Conservation (phyloP, 2,888 invertebrate genomes). For the Helicoverpa assulta region DNA sequence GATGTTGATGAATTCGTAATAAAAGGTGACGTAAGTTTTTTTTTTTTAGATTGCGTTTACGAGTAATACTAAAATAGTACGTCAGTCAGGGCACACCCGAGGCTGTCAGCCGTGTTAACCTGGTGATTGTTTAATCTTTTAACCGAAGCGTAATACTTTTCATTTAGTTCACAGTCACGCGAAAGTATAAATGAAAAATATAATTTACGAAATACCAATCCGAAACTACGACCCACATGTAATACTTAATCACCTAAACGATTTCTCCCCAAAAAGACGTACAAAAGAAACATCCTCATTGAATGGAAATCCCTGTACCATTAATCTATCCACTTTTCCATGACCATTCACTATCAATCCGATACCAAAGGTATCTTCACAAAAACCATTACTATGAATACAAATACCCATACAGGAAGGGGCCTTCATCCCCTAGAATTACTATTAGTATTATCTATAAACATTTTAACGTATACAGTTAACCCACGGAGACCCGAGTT, state of each 20-base stretch:
- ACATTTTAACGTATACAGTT: conserved; percentile 89
- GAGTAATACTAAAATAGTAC: not conserved
- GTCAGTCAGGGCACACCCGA: not conserved
- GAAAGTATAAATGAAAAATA: conserved; percentile 3
- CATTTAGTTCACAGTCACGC: not conserved
- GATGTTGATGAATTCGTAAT: not conserved
- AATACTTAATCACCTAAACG: conserved; percentile 63
- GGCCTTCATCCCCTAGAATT: conserved; percentile 80
- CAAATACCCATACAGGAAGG: conserved; percentile 81
- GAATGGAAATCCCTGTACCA: conserved; percentile 66
- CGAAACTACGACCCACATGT: conserved; percentile 38
- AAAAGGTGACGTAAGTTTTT: not conserved
- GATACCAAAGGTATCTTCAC: conserved; percentile 76
- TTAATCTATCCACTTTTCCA: conserved; percentile 71
- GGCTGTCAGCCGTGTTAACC: not conserved
- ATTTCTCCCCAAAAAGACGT: conserved; percentile 60
- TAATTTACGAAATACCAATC: conserved; percentile 37
- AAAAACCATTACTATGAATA: conserved; percentile 83
- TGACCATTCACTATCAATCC: conserved; percentile 75
- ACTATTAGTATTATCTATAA: conserved; percentile 90
- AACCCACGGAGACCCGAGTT: conserved; percentile 88
- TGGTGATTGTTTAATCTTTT: not conserved
- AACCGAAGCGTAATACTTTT: not conserved
- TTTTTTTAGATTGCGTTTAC: not conserved
- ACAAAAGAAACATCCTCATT: conserved; percentile 63